Evolutionary conservation across 1,140 invertebrate genomes (phyloP), one percentile per base, ranked within the genome.

Genomic region (Episyrphus balteatus): DNA sequence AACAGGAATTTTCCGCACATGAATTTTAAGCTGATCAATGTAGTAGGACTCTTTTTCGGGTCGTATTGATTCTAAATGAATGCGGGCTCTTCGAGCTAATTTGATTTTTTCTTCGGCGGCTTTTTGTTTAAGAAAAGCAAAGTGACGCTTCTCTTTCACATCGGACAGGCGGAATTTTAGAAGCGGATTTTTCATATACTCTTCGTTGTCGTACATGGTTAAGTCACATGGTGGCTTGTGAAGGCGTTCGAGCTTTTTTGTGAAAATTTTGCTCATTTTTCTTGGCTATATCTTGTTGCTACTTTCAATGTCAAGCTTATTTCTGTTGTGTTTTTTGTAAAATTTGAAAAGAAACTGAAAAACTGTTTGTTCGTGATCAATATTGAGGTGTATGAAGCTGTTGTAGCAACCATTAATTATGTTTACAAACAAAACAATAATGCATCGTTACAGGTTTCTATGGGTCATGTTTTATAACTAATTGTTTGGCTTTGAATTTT

Each of bases 101-200:
- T 55, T 52, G 5, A 67, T 56, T 49, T 67, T 67, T 1, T 59
- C 54, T 15, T 62, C 55, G 8, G 59, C 58, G 3, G 64, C 63
- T 17, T 58, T 55, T 13, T 61, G 56, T 40, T 66, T 62, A 2
- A 67, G 53, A 26, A 62, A 64, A n/a, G 49, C 47, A 31, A 53
- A 62, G 44, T 66, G 64, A 0, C 61, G 58, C 1, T 57, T 48
- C 34, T 64, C 58, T 44, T 67, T 57, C 6, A 67, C 57, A 37
- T 66, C 58, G 15, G 54, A 50, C 5, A 67, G 52, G 7, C 53
- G 61, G 21, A 66, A 67, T 31, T 57, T 64, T 9, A 68, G 48
- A 21, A 68, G 19, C 0, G 64, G 64, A 45, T 68, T 68, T 43
- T 64, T 55, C 57, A 61, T 61, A 44, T 67, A 68, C n/a, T 55